Conservation (phyloP, 2,113 vertebrate species). For the Geothlypis trichas region DNA sequence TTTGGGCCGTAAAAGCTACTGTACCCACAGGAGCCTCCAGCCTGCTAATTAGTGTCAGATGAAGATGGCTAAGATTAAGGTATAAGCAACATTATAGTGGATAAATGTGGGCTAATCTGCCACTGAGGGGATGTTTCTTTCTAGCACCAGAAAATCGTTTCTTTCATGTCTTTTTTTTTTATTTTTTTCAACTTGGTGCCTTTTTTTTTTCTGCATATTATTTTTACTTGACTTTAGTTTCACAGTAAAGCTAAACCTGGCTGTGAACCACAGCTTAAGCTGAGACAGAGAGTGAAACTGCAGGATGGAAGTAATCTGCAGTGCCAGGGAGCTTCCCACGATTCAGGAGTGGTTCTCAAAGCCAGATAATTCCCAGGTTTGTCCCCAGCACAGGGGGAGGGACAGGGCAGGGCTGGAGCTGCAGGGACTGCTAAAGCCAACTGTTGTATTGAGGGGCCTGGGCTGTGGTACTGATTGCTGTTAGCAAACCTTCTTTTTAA, state of each 20-base stretch:
- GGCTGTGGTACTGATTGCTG: background rate
- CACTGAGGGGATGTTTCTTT: conserved; percentile 24
- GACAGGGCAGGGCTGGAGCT: background rate
- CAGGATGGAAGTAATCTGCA: background rate
- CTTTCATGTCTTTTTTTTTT: background rate
- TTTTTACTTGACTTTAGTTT: background rate
- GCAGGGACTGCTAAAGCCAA: background rate
- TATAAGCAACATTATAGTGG: conserved; percentile 34
- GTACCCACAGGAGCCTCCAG: conserved; percentile 42
- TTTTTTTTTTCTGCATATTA: background rate
- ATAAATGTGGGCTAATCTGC: conserved; percentile 52
- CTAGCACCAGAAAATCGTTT: conserved; percentile 2
- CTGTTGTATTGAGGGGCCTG: background rate
- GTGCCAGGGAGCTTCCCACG: background rate
- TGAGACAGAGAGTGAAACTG: background rate
- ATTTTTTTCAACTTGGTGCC: background rate
- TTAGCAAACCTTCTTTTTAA: conserved; percentile 57
- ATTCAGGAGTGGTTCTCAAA: conserved; percentile 17
- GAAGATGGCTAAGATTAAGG: conserved; percentile 55
- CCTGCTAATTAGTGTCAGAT: conserved; percentile 60
- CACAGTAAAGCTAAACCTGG: background rate
- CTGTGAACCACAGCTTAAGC: background rate
- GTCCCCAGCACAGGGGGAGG: background rate
- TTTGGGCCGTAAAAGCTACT: background rate
- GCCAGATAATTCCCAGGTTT: background rate